Evolutionary conservation across 2,888 invertebrate genomes (phyloP).

Genomic region (Patella ulyssiponensis): DNA sequence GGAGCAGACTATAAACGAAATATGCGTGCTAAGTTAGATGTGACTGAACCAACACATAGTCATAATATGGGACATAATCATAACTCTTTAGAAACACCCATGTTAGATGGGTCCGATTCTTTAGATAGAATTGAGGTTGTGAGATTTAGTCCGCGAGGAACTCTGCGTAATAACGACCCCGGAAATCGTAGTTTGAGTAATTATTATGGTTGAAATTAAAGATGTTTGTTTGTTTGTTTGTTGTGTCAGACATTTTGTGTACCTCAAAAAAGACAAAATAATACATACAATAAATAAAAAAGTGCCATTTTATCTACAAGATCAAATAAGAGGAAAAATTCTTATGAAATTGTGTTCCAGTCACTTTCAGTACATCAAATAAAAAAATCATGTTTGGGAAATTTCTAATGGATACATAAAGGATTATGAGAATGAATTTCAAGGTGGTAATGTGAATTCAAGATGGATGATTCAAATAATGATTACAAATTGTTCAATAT

Average conservation of each 20-base stretch:
- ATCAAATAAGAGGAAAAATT: no score
- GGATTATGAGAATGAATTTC: no score
- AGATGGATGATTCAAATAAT: no score
- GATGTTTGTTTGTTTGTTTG: slow-evolving; percentile 26
- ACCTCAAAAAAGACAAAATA: slow-evolving; percentile 27
- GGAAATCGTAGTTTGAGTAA: slow-evolving; percentile 56
- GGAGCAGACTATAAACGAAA: slow-evolving; percentile 54
- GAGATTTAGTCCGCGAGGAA: slow-evolving; percentile 59
- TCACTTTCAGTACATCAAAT: no score
- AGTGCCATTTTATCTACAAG: background rate
- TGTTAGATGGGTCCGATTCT: slow-evolving; percentile 59
- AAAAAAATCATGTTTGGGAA: background rate
- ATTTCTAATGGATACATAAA: background rate
- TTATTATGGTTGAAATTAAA: slow-evolving; percentile 47
- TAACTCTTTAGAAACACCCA: slow-evolving; percentile 55
- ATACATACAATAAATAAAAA: slow-evolving; percentile 16
- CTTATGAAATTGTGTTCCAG: no score
- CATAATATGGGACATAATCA: slow-evolving; percentile 42
- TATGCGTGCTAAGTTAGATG: slow-evolving; percentile 56
- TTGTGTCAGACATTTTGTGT: slow-evolving; percentile 28
- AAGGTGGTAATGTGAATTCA: no score
- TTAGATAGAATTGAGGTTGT: slow-evolving; percentile 65
- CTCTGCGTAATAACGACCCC: slow-evolving; percentile 52
- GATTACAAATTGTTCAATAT: no score
- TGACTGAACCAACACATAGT: slow-evolving; percentile 61